Conservation (phyloP, 2,797 vertebrate genomes). For the Jordanella pulchra region DNA sequence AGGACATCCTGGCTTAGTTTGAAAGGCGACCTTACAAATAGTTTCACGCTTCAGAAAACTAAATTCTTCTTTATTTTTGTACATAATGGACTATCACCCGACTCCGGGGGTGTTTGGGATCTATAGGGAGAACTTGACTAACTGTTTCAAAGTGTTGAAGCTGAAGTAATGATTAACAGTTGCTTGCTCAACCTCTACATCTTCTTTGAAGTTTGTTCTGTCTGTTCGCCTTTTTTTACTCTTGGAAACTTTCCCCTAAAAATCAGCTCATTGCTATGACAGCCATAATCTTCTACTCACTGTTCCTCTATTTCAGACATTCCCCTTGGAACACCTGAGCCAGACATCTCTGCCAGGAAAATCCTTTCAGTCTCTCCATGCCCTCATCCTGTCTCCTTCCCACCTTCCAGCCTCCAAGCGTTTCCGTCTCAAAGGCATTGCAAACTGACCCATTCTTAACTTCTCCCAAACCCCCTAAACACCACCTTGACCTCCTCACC, state of each 20-base stretch:
- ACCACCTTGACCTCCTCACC: conserved; percentile 35
- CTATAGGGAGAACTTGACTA: neutral
- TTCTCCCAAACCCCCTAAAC: conserved; percentile 63
- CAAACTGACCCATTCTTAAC: conserved; percentile 65
- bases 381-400: conserved; percentile 12
- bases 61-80: neutral
- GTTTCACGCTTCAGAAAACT: neutral
- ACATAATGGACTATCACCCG: neutral
- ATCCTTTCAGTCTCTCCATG: conserved; percentile 60
- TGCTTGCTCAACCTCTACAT: neutral
- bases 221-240: conserved; percentile 16
- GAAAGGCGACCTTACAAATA: neutral
- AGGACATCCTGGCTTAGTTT: neutral
- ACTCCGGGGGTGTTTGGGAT: neutral
- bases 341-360: conserved; percentile 76
- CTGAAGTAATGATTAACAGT: conserved; percentile 8
- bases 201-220: conserved; percentile 8
- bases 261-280: conserved; percentile 24
- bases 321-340: conserved; percentile 75
- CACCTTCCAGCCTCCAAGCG: conserved; percentile 13
- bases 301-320: conserved; percentile 56
- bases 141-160: conserved; percentile 5
- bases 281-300: conserved; percentile 37
- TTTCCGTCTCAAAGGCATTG: conserved; percentile 54
- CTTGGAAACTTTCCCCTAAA: neutral